A percentile compares a stretch with the other conserved stretches of the same genome.
Conservation (phyloP, 53 echinoderm and acorn worm genomes). For the Echinarachnius parma region DNA sequence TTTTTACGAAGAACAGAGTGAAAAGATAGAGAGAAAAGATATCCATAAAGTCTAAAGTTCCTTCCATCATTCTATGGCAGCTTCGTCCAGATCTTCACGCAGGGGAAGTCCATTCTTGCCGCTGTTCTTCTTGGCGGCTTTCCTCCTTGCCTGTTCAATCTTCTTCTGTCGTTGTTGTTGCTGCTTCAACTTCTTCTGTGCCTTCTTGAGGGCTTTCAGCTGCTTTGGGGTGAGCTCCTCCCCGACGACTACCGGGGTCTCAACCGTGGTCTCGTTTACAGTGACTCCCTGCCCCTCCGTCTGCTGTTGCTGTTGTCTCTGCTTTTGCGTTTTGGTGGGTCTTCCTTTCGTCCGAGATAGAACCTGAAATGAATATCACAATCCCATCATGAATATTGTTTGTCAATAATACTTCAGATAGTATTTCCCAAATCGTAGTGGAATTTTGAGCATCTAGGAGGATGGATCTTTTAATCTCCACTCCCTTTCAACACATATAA, state of each 20-base stretch:
- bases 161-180: not conserved
- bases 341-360: not conserved
- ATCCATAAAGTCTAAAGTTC: too few relatives aligned
- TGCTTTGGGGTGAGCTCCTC: conserved; percentile 22
- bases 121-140: conserved; percentile 34
- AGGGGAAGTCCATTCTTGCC: not conserved
- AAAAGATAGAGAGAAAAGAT: too few relatives aligned
- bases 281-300: conserved; percentile 16
- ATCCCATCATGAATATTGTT: not conserved
- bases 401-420: too few relatives aligned
- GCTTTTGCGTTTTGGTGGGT: not conserved
- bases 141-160: conserved; percentile 6
- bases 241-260: not conserved
- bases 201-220: conserved; percentile 27
- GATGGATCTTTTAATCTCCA: too few relatives aligned
- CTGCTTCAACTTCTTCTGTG: conserved; percentile 7
- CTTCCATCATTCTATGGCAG: not conserved
- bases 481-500: too few relatives aligned
- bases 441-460: too few relatives aligned
- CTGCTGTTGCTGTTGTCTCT: conserved; percentile 1
- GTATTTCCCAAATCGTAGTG: too few relatives aligned
- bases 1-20: too few relatives aligned
- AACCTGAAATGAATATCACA: not conserved
- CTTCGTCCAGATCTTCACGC: conserved; percentile 16
- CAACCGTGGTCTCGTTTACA: conserved; percentile 10